Percentiles rank a stretch among this genome's conserved stretches.
phyloP scores from a whole-genome alignment of 2,888 invertebrate genomes.

The Drosophila setosimentum region DNA sequence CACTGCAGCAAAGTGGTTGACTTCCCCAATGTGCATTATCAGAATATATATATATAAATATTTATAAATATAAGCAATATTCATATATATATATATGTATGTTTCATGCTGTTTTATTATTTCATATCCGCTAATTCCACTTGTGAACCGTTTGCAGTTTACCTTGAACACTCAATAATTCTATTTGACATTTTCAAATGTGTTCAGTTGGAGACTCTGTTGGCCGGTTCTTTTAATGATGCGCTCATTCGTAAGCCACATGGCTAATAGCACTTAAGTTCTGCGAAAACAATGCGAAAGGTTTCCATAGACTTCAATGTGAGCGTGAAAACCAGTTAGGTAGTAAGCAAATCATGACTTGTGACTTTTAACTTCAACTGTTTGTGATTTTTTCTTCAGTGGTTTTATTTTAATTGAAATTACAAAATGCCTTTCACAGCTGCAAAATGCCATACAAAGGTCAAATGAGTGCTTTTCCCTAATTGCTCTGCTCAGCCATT shows the following conservation, averaged over 20 bases:
- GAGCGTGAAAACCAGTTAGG: constrained; percentile 54
- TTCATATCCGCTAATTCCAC: constrained; percentile 26
- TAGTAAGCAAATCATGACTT: constrained; percentile 56
- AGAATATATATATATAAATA: not conserved
- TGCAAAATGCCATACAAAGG: not conserved
- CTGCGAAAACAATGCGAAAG: constrained; percentile 26
- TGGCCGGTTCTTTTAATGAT: constrained; percentile 7
- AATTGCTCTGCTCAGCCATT: not conserved
- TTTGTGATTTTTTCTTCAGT: constrained; percentile 24
- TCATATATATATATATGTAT: not conserved
- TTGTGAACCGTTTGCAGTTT: constrained; percentile 25
- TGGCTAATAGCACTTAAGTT: constrained; percentile 7
- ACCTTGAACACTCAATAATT: constrained; percentile 41
- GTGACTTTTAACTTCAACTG: constrained; percentile 50
- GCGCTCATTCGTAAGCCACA: constrained; percentile 25
- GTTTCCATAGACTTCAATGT: not conserved
- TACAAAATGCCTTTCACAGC: constrained; percentile 12
- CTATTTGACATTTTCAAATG: not conserved
- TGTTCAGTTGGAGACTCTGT: constrained; percentile 1
- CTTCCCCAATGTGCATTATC: constrained; percentile 1
- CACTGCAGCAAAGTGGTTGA: not conserved
- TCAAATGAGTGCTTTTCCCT: not conserved
- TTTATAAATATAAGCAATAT: not conserved
- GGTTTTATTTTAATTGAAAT: constrained; percentile 6
- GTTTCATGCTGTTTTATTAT: constrained; percentile 29